Conservation (phyloP, 2,888 invertebrate genomes). For the Tholera decimalis region DNA sequence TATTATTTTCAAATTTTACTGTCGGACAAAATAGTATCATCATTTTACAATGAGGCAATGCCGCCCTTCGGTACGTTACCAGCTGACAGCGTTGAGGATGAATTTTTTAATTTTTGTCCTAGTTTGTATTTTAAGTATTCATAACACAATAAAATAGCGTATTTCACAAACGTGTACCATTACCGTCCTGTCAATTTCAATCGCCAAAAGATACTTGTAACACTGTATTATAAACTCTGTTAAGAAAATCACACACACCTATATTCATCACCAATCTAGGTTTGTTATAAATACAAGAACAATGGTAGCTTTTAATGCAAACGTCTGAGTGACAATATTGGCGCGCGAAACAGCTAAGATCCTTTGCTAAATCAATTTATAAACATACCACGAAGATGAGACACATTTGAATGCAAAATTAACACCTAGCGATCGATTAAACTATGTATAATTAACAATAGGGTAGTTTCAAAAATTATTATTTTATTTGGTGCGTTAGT, state of each 20-base stretch:
- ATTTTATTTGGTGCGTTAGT: too few species aligned
- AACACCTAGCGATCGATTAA: slow-evolving; percentile 70
- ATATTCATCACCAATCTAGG: neutral
- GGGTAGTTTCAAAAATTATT: too few species aligned
- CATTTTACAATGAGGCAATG: too few species aligned
- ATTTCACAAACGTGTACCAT: neutral
- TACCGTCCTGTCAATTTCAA: neutral
- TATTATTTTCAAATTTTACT: too few species aligned
- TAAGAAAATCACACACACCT: slow-evolving; percentile 15
- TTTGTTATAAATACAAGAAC: slow-evolving; percentile 6
- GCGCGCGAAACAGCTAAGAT: neutral
- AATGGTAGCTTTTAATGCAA: neutral
- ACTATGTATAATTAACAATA: slow-evolving; percentile 67
- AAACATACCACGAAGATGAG: slow-evolving; percentile 1
- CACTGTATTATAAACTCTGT: neutral
- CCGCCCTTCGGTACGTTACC: too few species aligned
- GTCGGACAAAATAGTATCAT: too few species aligned
- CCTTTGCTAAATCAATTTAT: slow-evolving; percentile 18
- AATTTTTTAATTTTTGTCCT: too few species aligned
- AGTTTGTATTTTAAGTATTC: too few species aligned
- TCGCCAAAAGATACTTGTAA: neutral
- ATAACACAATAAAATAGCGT: too few species aligned
- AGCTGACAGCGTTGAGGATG: too few species aligned
- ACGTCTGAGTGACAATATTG: neutral
- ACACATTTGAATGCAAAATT: slow-evolving; percentile 52